Conservation (phyloP, 2,888 invertebrate species). For the Margaritifera margaritifera region DNA sequence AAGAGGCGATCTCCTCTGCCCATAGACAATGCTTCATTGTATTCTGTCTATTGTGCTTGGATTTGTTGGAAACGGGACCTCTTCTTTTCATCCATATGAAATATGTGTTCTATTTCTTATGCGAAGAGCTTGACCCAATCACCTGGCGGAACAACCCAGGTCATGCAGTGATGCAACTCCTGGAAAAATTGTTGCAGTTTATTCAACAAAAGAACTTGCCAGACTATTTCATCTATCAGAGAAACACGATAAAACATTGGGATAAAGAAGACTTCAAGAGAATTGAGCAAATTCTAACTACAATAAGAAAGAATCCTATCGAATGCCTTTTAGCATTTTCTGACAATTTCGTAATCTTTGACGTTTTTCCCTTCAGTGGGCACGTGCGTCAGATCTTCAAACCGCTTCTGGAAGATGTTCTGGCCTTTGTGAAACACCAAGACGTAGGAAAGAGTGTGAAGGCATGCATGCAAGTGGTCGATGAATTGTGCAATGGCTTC, state of each 20-base stretch:
- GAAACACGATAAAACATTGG: conserved; percentile 48
- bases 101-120: conserved; percentile 47
- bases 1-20: conserved; percentile 44
- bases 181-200: conserved; percentile 44
- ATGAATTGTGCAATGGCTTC: conserved; percentile 45
- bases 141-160: conserved; percentile 49
- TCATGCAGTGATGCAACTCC: conserved; percentile 35
- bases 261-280: conserved; percentile 28
- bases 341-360: conserved; percentile 40
- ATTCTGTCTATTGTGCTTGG: conserved; percentile 39
- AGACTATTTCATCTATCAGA: conserved; percentile 49
- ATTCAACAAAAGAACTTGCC: conserved; percentile 41
- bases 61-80: conserved; percentile 32
- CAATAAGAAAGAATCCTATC: conserved; percentile 32
- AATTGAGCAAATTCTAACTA: conserved; percentile 38
- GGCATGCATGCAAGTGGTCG: conserved; percentile 29
- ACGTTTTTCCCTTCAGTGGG: conserved; percentile 48
- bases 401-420: conserved; percentile 36
- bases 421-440: conserved; percentile 26
- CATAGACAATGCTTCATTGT: conserved; percentile 50
- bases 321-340: conserved; percentile 31
- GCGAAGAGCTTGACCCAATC: conserved; percentile 44
- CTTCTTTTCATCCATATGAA: conserved; percentile 42
- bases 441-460: conserved; percentile 34
- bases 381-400: conserved; percentile 37